Conservation (phyloP, 2,113 vertebrate species). For the Dasyurus viverrinus region DNA sequence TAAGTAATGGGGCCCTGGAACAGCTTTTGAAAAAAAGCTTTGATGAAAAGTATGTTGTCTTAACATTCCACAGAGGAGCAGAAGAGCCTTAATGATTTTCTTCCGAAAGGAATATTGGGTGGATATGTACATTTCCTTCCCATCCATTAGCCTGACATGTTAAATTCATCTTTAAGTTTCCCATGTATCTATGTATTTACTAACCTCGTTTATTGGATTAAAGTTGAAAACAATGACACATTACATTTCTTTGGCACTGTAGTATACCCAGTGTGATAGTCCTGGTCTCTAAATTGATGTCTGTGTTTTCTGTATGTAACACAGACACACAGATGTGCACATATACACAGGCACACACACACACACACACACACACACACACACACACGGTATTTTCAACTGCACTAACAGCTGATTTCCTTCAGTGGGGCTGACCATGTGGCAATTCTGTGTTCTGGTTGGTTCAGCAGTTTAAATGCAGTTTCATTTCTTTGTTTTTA, state of each 20-base stretch:
- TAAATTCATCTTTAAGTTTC: background rate
- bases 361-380: no score
- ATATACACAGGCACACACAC: no score
- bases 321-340: no score
- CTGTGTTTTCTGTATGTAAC: no score
- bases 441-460: background rate
- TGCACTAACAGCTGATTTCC: background rate
- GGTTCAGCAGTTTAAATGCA: background rate
- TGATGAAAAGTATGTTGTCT: slow-evolving; percentile 21
- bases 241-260: background rate
- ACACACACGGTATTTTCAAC: background rate
- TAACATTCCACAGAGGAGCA: background rate
- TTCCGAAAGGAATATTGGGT: background rate
- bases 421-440: background rate
- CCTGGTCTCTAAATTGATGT: background rate
- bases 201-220: background rate
- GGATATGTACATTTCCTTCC: slow-evolving; percentile 1
- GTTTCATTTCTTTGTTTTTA: background rate
- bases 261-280: background rate
- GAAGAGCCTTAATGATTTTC: background rate
- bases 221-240: background rate
- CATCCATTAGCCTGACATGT: background rate
- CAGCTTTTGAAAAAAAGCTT: background rate
- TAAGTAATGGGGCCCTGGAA: background rate
- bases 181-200: background rate